Evolutionary conservation across 2,797 vertebrate species (phyloP), one percentile per base, ranked within the genome.

Genomic region (Champsocephalus gunnari): DNA sequence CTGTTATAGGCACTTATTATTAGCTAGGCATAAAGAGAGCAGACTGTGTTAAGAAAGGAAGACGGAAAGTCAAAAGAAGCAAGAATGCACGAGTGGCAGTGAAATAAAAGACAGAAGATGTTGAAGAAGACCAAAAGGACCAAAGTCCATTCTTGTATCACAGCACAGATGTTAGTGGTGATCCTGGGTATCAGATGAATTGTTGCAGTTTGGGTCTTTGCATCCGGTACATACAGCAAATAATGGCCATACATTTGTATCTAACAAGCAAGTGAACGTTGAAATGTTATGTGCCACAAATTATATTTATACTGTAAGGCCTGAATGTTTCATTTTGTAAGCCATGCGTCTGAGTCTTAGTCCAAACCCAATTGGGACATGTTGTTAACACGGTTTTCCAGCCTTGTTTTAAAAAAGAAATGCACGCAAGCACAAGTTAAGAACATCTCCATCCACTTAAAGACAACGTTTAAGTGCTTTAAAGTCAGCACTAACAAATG

Each of bases 1-100:
- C 78, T 65, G 71, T 88, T 83, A 28, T 58, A 51, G 84, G 67
- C 58, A 70, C 56, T 89, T 65, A 67, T 91, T 92, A 87, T 88
- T 86, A 90, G 82, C 72, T 41, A 0, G 58, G 71, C 21, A 14
- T 53, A 75, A 73, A 71, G 50, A 65, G 58, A 79, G 68, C 77
- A 32, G 69, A 76, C 54, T 19, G 50, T 14, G 68, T 67, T 28
- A 13, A 55, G 55, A 65, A 76, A 66, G 9, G 10, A 58, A 53
- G 64, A 54, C 41, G 66, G 34, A 55, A 79, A 47, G 57, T 28
- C 1, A 38, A 62, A 64, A 79, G 73, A 78, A 56, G 72, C 53
- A 32, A 59, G 73, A 49, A 70, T 48, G 60, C 76, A 73, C 47
- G 41, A 56, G 47, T 79, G 61, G 43, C 75, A 70, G 64, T 28